Evolutionary conservation across 2,888 invertebrate species (phyloP).

Genomic region (Pyrochroa serraticornis): DNA sequence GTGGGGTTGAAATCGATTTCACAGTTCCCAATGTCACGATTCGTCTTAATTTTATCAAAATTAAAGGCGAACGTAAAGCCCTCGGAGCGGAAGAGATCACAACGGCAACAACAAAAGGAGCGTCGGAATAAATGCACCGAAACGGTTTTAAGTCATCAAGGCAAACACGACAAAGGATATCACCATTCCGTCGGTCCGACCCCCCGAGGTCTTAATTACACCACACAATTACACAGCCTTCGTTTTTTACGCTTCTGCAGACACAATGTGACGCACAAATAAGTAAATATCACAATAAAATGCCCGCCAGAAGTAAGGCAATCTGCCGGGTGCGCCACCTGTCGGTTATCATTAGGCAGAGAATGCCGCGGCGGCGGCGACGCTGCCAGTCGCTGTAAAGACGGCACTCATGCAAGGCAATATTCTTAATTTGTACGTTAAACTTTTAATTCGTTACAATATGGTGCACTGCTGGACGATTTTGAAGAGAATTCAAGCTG

Average conservation of each 20-base stretch:
- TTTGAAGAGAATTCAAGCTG: background rate
- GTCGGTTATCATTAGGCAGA: slow-evolving; percentile 31
- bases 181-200: slow-evolving; percentile 32
- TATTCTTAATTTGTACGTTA: slow-evolving; percentile 27
- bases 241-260: slow-evolving; percentile 33
- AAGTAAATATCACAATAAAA: slow-evolving; percentile 35
- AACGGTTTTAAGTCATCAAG: slow-evolving; percentile 31
- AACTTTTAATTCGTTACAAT: slow-evolving; percentile 24
- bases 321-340: slow-evolving; percentile 38
- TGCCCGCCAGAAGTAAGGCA: slow-evolving; percentile 36
- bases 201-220: slow-evolving; percentile 37
- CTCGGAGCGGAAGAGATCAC: slow-evolving; percentile 32
- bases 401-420: slow-evolving; percentile 10
- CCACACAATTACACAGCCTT: slow-evolving; percentile 33
- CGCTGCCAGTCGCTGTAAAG: slow-evolving; percentile 40
- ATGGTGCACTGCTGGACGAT: slow-evolving; percentile 20
- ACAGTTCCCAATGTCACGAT: no score
- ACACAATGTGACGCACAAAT: slow-evolving; percentile 34
- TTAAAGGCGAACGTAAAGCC: slow-evolving; percentile 14
- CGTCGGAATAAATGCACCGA: slow-evolving; percentile 35
- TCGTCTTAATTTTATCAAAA: slow-evolving; percentile 18
- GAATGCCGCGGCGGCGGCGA: slow-evolving; percentile 20
- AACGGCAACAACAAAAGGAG: slow-evolving; percentile 33
- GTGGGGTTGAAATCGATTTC: no score
- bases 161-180: slow-evolving; percentile 35